Evolutionary conservation across 2,113 vertebrate genomes (phyloP), one percentile per base, ranked within the genome.

Genomic region (Jacana jacana): DNA sequence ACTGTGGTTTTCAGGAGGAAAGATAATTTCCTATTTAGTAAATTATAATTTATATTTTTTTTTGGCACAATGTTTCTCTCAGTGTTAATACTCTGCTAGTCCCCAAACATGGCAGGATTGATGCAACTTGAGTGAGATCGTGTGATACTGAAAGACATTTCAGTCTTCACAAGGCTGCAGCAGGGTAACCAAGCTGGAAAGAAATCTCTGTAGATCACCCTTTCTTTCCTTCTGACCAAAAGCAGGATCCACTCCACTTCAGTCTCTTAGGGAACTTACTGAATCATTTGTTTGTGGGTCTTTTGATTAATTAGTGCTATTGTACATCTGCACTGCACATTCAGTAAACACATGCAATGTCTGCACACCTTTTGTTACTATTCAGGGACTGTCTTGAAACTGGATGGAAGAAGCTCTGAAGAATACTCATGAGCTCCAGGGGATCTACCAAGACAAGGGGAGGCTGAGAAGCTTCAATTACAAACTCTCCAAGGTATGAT

Each of bases 1-100:
- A 58, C 55, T 78, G 79, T 49, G 24, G 25, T 91, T 89, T 94
- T 96, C 35, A 90, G 77, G 16, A 94, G 64, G 90, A 95, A 94
- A 91, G 63, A 87, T 85, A 35, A 70, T 90, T 94, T 96, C 81
- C 58, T 89, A 73, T 76, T 94, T 81, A 92, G 60, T 69, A 90
- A 81, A 66, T 64, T 58, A 33, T 35, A 51, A 10, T 28, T 30
- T 8, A n/a, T n/a, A n/a, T 35, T 18, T 23, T 33, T 81, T 78
- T 61, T 63, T 68, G 37, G 31, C 58, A 58, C 25, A 42, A 25
- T 9, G 27, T 49, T 69, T 86, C 8, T 46, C 42, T 84, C 27
- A 30, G 30, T 70, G 46, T 64, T 90, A 31, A 28, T 81, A 64
- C 4, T 48, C 44, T 52, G 15, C 7, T 88, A 77, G 66, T 91